phyloP scores from a whole-genome alignment of 2,113 vertebrate species.

The Xenopus tropicalis region UCB_Xtro_10.0 CM004445.2:112506501-112507000 shows the following conservation, averaged over 20 bases:
- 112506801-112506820: conserved; percentile 77
- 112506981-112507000: conserved; percentile 87
- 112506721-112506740: no score
- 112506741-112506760: conserved; percentile 67
- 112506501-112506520: conserved; percentile 66
- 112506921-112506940: conserved; percentile 79
- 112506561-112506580: conserved; percentile 86
- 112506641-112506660: no score
- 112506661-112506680: no score
- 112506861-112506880: conserved; percentile 86
- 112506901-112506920: conserved; percentile 81
- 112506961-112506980: conserved; percentile 87
- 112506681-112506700: no score
- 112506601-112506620: no score
- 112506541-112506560: conserved; percentile 77
- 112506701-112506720: no score
- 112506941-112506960: conserved; percentile 92
- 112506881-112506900: conserved; percentile 80
- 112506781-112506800: conserved; percentile 68
- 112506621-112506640: no score
- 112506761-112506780: conserved; percentile 93
- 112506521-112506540: conserved; percentile 79
- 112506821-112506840: conserved; percentile 90
- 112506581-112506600: conserved; percentile 72
- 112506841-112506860: conserved; percentile 89